Base-by-base conservation (phyloP, 2,888 invertebrate species). In the Dichetophora obliterata region DNA sequence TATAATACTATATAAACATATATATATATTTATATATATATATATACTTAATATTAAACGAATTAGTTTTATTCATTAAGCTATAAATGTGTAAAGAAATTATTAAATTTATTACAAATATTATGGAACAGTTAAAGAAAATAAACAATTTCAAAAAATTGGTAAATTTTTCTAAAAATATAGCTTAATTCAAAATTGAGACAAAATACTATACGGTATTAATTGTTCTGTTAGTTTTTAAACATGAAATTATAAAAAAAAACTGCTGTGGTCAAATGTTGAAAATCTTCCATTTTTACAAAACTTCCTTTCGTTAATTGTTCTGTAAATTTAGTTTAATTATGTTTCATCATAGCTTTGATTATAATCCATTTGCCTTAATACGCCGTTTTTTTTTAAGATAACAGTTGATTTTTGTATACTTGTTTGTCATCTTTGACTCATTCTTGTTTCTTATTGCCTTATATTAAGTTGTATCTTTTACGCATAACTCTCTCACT, bases 1-100 rank as follows among this genome's bases (percentile, higher is more conserved):
- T 86, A 86, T 86, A 85, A 86, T 85, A 84, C 83, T 85, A 81
- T 79, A 79, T 74, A 73, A 19, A 52, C 61, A 57, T 31, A 24
- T 14, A 75, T 70, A 70, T 69, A 75, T 69, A 75, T 24, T 37
- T 31, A 24, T 14, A 75, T 70, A 70, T 69, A 75, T 69, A 75
- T 24, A 43, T 48, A 68, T 68, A 68, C 50, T 57, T 24, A 78
- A 78, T 81, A 66, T 76, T 80, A 76, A 80, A 80, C 77, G 57
- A 73, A 81, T 82, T 68, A 71, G 74, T 73, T 77, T 73, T 73
- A 69, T 77, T 77, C 69, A 50, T 61, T 72, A 76, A 76, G 66
- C 52, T 65, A 61, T 37, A 37, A 37, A 37, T 37, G 37, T 43
- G 43, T 43, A 43, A 43, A 54, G 19, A 19, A 54, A 19, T 54